A percentile compares a stretch with the other conserved stretches of the same genome.
These are phyloP conservation scores for Alfaro cultratus DNA, from an alignment of 2,797 vertebrate species.

Conservation along the genomic window DNA sequence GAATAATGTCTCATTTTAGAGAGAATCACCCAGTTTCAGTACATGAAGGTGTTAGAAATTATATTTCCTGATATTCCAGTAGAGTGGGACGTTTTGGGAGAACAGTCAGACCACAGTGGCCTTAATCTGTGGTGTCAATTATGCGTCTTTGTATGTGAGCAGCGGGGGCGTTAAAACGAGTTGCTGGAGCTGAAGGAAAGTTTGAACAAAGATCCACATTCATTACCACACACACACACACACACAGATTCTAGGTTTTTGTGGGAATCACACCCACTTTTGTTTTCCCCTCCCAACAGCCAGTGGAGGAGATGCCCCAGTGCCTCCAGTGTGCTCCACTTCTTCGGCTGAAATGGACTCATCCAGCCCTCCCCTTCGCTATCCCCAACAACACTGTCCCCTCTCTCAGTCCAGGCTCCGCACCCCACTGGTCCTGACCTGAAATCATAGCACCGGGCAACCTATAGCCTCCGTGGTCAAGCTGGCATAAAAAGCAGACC, in stretches of 20 bases:
- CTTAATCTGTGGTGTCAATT: slow-evolving; percentile 76
- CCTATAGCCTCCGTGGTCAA: slow-evolving; percentile 44
- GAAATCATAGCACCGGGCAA: slow-evolving; percentile 69
- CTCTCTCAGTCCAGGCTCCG: slow-evolving; percentile 37
- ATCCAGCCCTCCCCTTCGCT: slow-evolving; percentile 20
- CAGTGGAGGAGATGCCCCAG: slow-evolving; percentile 73
- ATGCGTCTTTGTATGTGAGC: slow-evolving; percentile 69
- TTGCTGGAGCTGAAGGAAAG: slow-evolving; percentile 72
- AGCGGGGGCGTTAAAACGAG: slow-evolving; percentile 69
- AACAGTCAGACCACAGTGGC: slow-evolving; percentile 69
- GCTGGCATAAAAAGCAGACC: slow-evolving; percentile 58
- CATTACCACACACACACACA: slow-evolving; percentile 47
- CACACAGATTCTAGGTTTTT: slow-evolving; percentile 54
- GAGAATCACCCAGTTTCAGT: neutral
- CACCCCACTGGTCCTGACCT: slow-evolving; percentile 74
- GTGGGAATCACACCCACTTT: slow-evolving; percentile 73
- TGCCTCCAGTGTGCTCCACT: slow-evolving; percentile 77
- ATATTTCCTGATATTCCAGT: slow-evolving; percentile 46
- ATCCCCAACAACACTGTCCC: slow-evolving; percentile 56
- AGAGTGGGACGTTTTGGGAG: slow-evolving; percentile 51
- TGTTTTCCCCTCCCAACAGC: slow-evolving; percentile 70
- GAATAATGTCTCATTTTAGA: neutral
- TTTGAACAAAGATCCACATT: slow-evolving; percentile 71
- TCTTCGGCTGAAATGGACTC: slow-evolving; percentile 73
- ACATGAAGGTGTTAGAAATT: slow-evolving; percentile 27